phyloP scores from a whole-genome alignment of 1,140 invertebrate species.

The Rhopalosiphum maidis region DNA sequence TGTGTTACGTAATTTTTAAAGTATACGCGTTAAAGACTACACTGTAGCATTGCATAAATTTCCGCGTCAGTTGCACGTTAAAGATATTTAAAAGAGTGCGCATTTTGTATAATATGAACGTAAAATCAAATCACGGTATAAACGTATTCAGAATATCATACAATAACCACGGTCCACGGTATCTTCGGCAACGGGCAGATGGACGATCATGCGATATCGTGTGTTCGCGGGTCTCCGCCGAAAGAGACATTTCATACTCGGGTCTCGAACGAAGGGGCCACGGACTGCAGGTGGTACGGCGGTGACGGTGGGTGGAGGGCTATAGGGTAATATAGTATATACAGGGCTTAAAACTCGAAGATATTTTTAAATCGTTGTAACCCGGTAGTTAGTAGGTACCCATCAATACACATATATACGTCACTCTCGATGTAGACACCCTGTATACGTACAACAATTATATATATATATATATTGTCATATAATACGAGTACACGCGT shows the following conservation, averaged over 20 bases:
- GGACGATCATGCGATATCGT: neutral
- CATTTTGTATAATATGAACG: no score
- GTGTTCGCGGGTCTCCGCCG: neutral
- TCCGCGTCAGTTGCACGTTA: no score
- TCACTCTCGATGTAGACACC: neutral
- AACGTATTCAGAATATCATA: no score
- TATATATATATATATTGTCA: no score
- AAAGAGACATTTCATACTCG: neutral
- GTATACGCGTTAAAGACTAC: no score
- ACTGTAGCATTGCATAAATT: no score
- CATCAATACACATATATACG: no score
- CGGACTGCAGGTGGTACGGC: neutral
- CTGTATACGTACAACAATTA: neutral
- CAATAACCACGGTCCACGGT: no score
- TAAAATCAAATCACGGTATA: no score
- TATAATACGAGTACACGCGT: neutral
- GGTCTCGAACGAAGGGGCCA: neutral
- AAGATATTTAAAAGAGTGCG: no score
- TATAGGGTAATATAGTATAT: neutral
- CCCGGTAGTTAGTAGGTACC: neutral
- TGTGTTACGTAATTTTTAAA: no score
- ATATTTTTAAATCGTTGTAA: neutral
- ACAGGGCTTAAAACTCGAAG: neutral
- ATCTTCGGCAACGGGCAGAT: neutral
- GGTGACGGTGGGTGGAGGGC: neutral